These are phyloP conservation scores for Peromyscus melanophrys DNA, from an alignment of 2,797 vertebrate genomes.

Conservation along the genomic window DNA sequence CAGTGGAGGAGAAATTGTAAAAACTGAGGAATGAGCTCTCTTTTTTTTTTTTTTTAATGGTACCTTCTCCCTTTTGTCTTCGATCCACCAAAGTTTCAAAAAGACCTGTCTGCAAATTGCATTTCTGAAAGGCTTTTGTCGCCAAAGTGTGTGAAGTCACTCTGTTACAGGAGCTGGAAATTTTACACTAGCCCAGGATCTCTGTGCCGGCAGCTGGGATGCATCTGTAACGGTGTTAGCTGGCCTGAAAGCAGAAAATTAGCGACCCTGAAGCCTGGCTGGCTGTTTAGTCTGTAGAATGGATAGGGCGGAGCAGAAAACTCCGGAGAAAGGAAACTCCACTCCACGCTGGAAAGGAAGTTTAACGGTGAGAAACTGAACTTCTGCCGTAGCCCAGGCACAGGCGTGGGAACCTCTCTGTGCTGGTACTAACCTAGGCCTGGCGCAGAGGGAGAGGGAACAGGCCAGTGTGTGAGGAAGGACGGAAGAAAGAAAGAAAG, in stretches of 20 bases:
- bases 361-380: background rate
- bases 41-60: slow-evolving; percentile 88
- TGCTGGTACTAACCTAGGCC: background rate
- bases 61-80: slow-evolving; percentile 68
- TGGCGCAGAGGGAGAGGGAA: background rate
- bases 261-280: slow-evolving; percentile 85
- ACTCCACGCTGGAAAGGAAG: background rate
- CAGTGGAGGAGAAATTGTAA: slow-evolving; percentile 81
- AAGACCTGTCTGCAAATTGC: slow-evolving; percentile 85
- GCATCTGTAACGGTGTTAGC: slow-evolving; percentile 96
- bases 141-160: slow-evolving; percentile 91
- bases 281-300: slow-evolving; percentile 88
- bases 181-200: slow-evolving; percentile 92
- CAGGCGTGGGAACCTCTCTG: background rate
- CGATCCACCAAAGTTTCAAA: slow-evolving; percentile 88
- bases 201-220: slow-evolving; percentile 93
- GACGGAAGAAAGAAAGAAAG: background rate
- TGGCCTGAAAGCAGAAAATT: slow-evolving; percentile 92
- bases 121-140: slow-evolving; percentile 88
- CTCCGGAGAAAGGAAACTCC: slow-evolving; percentile 62
- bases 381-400: background rate
- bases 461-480: rapidly evolving
- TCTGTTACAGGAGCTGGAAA: slow-evolving; percentile 91
- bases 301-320: slow-evolving; percentile 81
- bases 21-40: slow-evolving; percentile 90